These are phyloP conservation scores for Tenthredo scrophulariae DNA, from an alignment of 2,888 invertebrate genomes.

Conservation along the genomic window DNA sequence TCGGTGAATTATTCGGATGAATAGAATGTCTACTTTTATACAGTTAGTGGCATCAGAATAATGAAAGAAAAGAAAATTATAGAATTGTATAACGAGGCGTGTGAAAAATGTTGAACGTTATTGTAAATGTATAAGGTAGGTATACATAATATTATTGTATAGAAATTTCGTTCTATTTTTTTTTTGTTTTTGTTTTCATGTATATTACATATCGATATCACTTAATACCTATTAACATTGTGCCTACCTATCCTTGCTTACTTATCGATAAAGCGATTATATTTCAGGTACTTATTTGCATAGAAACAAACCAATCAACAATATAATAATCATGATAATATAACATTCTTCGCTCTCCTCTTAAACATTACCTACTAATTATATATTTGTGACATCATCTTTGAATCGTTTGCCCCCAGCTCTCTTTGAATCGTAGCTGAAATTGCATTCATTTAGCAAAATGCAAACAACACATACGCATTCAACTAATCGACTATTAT, in stretches of 20 bases:
- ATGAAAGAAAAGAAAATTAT: background rate
- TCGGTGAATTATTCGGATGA: background rate
- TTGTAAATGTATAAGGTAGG: slow-evolving; percentile 36
- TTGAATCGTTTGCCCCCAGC: slow-evolving; percentile 30
- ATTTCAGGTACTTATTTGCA: slow-evolving; percentile 59
- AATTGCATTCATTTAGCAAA: background rate
- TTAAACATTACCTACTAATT: slow-evolving; percentile 37
- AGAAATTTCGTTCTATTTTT: slow-evolving; percentile 41
- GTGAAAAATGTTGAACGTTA: background rate
- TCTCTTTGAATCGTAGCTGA: slow-evolving; percentile 1
- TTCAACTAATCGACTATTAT: slow-evolving; percentile 37
- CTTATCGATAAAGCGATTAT: slow-evolving; percentile 57
- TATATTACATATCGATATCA: slow-evolving; percentile 57
- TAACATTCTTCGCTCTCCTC: slow-evolving; percentile 52
- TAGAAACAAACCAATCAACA: slow-evolving; percentile 55
- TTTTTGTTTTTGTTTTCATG: slow-evolving; percentile 14
- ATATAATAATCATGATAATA: slow-evolving; percentile 50
- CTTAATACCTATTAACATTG: slow-evolving; percentile 57
- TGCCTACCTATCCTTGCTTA: slow-evolving; percentile 57
- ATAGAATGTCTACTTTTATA: too few relatives aligned
- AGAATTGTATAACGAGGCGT: slow-evolving; percentile 4
- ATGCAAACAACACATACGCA: slow-evolving; percentile 12
- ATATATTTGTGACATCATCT: slow-evolving; percentile 37
- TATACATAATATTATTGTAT: slow-evolving; percentile 54
- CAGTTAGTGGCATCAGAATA: background rate